phyloP scores from a whole-genome alignment of 2,797 vertebrate species.

The Scarus forsteni region DNA sequence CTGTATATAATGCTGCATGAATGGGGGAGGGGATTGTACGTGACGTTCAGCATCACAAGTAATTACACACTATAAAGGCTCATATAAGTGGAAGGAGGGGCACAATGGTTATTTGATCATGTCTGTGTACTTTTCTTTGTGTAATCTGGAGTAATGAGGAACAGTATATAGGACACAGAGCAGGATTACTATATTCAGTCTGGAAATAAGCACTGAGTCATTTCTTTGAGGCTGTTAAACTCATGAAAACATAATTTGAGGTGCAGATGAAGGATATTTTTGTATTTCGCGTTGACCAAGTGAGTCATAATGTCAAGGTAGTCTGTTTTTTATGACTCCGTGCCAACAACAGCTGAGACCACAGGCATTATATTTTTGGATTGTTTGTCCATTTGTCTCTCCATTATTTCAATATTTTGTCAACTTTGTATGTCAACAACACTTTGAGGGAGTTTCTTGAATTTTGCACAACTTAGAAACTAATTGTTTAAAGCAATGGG shows the following conservation, averaged over 20 bases:
- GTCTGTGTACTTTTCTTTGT: conserved; percentile 36
- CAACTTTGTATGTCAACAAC: too few species aligned
- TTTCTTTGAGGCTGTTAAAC: background rate
- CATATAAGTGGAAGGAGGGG: conserved; percentile 18
- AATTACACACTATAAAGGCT: conserved; percentile 6
- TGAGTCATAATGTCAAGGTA: conserved; percentile 5
- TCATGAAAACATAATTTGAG: too few species aligned
- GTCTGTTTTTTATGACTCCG: too few species aligned
- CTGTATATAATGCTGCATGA: too few species aligned
- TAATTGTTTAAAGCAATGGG: too few species aligned
- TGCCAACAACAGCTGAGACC: too few species aligned
- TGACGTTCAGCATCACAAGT: background rate
- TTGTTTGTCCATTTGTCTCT: too few species aligned
- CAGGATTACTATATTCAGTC: conserved; percentile 19
- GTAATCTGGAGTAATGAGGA: conserved; percentile 50
- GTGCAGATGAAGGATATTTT: background rate
- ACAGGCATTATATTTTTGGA: too few species aligned
- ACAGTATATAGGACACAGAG: conserved; percentile 29
- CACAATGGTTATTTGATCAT: background rate
- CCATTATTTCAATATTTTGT: too few species aligned
- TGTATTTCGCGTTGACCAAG: background rate
- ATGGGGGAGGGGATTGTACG: background rate
- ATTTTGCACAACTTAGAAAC: too few species aligned
- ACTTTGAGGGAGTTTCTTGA: too few species aligned
- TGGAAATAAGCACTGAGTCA: conserved; percentile 20